Evolutionary conservation across 1,140 invertebrate genomes (phyloP).

Genomic region (Orchestia grillus): DNA sequence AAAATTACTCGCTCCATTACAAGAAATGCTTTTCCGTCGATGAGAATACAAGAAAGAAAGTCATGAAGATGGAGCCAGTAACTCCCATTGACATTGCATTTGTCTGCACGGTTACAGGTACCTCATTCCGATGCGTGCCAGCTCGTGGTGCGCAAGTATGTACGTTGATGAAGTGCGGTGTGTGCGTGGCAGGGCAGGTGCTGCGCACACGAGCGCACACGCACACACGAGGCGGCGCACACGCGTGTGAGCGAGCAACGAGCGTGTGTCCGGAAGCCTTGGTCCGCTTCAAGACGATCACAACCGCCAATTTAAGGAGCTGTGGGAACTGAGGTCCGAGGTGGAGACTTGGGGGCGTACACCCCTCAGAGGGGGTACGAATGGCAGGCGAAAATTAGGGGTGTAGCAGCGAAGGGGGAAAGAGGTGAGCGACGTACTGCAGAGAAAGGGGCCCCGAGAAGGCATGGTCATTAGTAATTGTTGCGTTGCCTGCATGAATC

Average conservation of each 20-base stretch:
- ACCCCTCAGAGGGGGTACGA: background rate
- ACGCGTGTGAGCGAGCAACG: background rate
- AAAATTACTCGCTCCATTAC: background rate
- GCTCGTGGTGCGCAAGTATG: background rate
- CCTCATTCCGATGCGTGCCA: background rate
- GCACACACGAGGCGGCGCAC: background rate
- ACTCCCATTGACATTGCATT: background rate
- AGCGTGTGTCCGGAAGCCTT: slow-evolving; percentile 20
- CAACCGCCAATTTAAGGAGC: slow-evolving; percentile 25
- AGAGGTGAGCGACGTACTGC: background rate
- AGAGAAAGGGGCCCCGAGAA: background rate
- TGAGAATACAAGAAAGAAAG: background rate
- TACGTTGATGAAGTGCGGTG: background rate
- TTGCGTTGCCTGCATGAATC: background rate
- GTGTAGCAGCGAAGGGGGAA: background rate
- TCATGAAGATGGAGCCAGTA: background rate
- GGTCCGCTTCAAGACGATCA: slow-evolving; percentile 26
- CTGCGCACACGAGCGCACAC: background rate
- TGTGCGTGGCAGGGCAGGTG: background rate
- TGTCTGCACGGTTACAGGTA: background rate
- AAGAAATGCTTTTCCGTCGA: background rate
- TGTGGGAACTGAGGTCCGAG: slow-evolving; percentile 19
- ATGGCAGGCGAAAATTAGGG: background rate
- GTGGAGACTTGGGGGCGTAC: background rate
- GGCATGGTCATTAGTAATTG: background rate